Evolutionary conservation across 2,797 vertebrate species (phyloP).

Genomic region (Lophius americanus): DNA sequence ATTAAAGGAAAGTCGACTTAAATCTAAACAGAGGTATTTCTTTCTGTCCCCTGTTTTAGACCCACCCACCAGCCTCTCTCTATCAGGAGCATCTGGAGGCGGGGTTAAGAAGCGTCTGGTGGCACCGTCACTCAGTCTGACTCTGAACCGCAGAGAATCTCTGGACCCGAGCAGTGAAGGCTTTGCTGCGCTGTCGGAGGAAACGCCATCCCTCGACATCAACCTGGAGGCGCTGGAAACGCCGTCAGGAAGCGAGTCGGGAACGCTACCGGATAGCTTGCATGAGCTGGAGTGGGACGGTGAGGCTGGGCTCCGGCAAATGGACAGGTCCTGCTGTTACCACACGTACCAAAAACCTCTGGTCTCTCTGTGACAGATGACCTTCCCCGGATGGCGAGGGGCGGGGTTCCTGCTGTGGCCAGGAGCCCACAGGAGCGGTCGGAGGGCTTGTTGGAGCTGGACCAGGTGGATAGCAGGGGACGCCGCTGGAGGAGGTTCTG

Average conservation of each 20-base stretch:
- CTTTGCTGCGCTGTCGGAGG: conserved; percentile 54
- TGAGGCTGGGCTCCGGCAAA: conserved; percentile 41
- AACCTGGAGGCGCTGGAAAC: conserved; percentile 87
- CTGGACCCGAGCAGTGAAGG: conserved; percentile 56
- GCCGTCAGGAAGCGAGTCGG: conserved; percentile 84
- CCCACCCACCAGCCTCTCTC: conserved; percentile 75
- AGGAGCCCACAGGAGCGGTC: conserved; percentile 51
- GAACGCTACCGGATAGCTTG: conserved; percentile 74
- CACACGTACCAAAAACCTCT: not conserved
- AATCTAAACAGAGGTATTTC: not conserved
- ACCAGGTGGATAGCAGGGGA: conserved; percentile 77
- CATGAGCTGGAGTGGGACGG: conserved; percentile 89
- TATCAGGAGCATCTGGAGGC: conserved; percentile 63
- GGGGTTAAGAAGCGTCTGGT: conserved; percentile 80
- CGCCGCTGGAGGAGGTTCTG: conserved; percentile 84
- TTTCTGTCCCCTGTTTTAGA: conserved; percentile 39
- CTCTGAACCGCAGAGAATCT: conserved; percentile 62
- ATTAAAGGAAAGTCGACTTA: too few species aligned
- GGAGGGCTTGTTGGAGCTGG: conserved; percentile 68
- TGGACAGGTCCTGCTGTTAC: too few species aligned
- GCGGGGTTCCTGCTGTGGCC: conserved; percentile 25
- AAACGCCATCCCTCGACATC: conserved; percentile 78
- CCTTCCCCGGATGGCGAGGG: conserved; percentile 71
- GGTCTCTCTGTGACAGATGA: conserved; percentile 76
- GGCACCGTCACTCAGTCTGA: conserved; percentile 77